Base-by-base conservation (phyloP, 2,113 vertebrate species). In the Nothoprocta pentlandii region DNA sequence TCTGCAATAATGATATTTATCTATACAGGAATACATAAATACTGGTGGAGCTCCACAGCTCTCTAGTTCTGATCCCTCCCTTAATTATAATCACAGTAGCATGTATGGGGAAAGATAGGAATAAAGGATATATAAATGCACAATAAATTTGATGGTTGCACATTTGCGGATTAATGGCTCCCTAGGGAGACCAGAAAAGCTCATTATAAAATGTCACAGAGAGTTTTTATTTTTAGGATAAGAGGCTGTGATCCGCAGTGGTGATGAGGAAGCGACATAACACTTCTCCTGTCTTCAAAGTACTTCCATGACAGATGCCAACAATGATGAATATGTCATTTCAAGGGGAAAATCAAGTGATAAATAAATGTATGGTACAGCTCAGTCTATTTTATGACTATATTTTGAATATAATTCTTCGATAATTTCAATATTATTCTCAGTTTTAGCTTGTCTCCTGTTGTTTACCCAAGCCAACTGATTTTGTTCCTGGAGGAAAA, bases 81-180 rank as follows among this genome's bases (percentile, higher is more conserved):
- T 1, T 36, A 51, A 16, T 1, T 61, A 5, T 73, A 39, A 69
- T n/a, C 3, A 16, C 47, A 28, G 1, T 6, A 25, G 8, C n/a
- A 20, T 13, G 15, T 19, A 23, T 34, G 41, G 78, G 54, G 32
- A 44, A 73, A 20, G 42, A 15, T 44, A 58, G 17, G n/a, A 2
- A 1, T 53, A 5, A 2, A 39, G 32, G 32, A 47, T 67, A 1
- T 34, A 5, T 42, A 26, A 42, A 42, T 51, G 26, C 78, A 16
- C n/a, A 16, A 2, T 30, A 39, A 58, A 2, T 47, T 39, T 82
- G 53, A 34, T 69, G 64, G 32, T 69, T 89, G n/a, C 58, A 26
- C 20, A 5, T 53, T 49, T 66, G 49, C 85, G 44, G 36, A n/a
- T 54, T 87, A 7, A 17, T 66, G 26, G 49, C 22, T 89, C 70